Evolutionary conservation across 92 coral and sea anemone genomes (phyloP).

Genomic region (Umimayanthus kanabou): DNA sequence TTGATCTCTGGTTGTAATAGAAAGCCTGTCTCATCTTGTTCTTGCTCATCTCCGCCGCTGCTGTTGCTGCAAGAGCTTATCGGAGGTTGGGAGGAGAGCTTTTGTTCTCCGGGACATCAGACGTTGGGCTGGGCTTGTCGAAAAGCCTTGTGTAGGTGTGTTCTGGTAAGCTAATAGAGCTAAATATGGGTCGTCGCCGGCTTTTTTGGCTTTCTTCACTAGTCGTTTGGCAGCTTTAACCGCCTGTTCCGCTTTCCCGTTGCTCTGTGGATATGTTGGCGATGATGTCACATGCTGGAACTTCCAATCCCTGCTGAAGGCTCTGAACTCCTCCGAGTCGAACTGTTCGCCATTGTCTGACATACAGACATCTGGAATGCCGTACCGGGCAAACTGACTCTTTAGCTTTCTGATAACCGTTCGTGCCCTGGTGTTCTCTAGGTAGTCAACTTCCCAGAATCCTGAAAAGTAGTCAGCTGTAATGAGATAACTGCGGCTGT

Average conservation of each 20-base stretch:
- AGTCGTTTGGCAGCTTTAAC: conserved; percentile 11
- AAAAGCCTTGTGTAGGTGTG: not conserved
- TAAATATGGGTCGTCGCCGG: not conserved
- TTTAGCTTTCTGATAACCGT: conserved; percentile 12
- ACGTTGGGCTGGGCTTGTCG: not conserved
- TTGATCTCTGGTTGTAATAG: not conserved
- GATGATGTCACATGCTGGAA: not conserved
- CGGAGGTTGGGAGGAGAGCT: not conserved
- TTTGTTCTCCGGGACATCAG: not conserved
- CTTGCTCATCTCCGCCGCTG: not conserved
- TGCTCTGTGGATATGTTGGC: not conserved
- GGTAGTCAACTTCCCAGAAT: no score
- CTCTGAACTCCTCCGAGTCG: not conserved
- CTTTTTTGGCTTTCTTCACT: not conserved
- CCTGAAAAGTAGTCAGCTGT: no score
- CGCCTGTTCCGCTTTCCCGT: conserved; percentile 1
- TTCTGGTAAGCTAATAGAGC: conserved; percentile 7
- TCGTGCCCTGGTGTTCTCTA: conserved; percentile 9
- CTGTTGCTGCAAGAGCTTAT: not conserved
- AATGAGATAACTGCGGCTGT: no score
- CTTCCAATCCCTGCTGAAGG: conserved; percentile 7
- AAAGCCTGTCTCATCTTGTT: not conserved
- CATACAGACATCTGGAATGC: conserved; percentile 23
- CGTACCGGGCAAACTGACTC: conserved; percentile 3
- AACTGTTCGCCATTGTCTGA: conserved; percentile 17